These are phyloP conservation scores for Sinelater perroti DNA, from an alignment of 2,888 invertebrate species.

Conservation along the genomic window DNA sequence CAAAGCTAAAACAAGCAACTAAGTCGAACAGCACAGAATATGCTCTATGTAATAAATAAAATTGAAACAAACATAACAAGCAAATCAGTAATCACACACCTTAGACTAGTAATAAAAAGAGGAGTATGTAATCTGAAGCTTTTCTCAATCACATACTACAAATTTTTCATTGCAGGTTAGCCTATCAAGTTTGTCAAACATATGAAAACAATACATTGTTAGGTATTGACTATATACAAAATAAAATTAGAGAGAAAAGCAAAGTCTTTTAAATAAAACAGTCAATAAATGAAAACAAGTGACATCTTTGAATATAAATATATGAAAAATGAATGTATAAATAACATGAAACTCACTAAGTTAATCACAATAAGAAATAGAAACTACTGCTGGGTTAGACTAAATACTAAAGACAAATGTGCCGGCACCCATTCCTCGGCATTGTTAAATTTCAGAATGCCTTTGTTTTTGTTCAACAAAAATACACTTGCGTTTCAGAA, in stretches of 20 bases:
- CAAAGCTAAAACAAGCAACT: slow-evolving; percentile 2
- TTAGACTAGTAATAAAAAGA: too few relatives aligned
- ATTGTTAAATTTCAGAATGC: too few relatives aligned
- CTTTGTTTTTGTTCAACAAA: too few relatives aligned
- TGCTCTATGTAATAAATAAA: background rate
- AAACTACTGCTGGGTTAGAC: slow-evolving; percentile 8
- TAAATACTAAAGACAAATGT: slow-evolving; percentile 3
- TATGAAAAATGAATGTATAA: slow-evolving; percentile 14
- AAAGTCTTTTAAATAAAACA: slow-evolving; percentile 7
- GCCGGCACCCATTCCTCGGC: slow-evolving; percentile 9
- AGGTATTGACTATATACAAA: background rate
- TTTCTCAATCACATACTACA: too few relatives aligned
- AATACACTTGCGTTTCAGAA: too few relatives aligned
- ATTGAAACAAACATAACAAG: slow-evolving; percentile 10
- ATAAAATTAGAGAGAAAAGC: background rate
- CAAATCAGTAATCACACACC: too few relatives aligned
- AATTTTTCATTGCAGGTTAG: too few relatives aligned
- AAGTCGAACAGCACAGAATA: slow-evolving; percentile 7
- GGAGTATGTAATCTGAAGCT: too few relatives aligned
- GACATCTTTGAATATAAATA: background rate
- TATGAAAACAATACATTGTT: too few relatives aligned
- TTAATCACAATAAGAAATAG: slow-evolving; percentile 18
- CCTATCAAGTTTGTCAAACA: too few relatives aligned
- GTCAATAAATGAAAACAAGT: background rate
- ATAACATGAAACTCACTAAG: slow-evolving; percentile 3